Evolutionary conservation across 92 coral and sea anemone species (phyloP).

Genomic region (Phenganax subtilis): DNA sequence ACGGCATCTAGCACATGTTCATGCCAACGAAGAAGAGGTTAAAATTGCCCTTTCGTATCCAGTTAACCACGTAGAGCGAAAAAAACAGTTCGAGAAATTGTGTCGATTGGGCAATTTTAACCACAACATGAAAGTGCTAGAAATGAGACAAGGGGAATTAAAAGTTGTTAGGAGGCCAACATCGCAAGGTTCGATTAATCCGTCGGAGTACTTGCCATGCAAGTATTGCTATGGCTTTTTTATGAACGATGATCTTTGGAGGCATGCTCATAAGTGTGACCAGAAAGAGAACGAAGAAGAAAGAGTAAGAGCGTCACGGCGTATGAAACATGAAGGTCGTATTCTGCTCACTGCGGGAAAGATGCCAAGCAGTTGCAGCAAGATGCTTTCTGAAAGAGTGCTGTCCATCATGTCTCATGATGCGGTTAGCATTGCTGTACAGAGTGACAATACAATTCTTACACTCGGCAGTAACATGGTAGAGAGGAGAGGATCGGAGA

Average conservation of each 20-base stretch:
- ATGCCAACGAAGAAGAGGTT: constrained; percentile 23
- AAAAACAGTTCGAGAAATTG: constrained; percentile 29
- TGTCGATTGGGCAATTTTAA: constrained; percentile 35
- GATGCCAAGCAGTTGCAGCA: constrained; percentile 8
- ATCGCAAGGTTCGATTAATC: neutral
- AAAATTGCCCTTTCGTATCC: constrained; percentile 17
- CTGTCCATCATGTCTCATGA: too few relatives aligned
- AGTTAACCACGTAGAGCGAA: neutral
- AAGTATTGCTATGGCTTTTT: constrained; percentile 40
- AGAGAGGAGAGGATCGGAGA: too few relatives aligned
- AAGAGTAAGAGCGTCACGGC: constrained; percentile 22
- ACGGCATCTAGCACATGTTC: constrained; percentile 38
- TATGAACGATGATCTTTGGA: constrained; percentile 33
- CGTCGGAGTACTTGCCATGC: constrained; percentile 34
- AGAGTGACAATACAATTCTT: too few relatives aligned
- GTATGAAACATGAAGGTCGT: constrained; percentile 13
- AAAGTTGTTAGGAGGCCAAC: constrained; percentile 37
- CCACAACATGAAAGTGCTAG: constrained; percentile 47
- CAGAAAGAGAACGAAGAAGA: neutral
- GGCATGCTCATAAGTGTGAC: constrained; percentile 28
- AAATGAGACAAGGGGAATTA: constrained; percentile 28
- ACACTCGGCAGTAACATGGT: too few relatives aligned
- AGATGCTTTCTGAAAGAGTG: too few relatives aligned
- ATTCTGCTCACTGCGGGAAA: constrained; percentile 1
- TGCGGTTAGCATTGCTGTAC: too few relatives aligned